phyloP scores from a whole-genome alignment of 2,797 vertebrate species.

The Paguma larvata region DNA sequence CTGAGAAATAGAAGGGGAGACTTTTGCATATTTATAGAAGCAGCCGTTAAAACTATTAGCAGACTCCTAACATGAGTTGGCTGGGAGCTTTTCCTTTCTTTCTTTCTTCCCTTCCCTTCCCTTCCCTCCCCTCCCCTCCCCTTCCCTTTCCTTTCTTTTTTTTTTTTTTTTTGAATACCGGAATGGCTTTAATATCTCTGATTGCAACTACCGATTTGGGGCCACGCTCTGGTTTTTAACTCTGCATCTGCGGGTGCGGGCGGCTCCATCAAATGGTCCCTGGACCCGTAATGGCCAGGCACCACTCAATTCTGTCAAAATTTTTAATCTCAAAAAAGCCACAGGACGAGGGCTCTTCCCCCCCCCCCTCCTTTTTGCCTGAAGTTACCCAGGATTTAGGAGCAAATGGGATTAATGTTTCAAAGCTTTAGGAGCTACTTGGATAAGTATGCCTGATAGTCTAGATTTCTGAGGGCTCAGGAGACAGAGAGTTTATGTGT shows the following conservation, averaged over 20 bases:
- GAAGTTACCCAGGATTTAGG: not conserved
- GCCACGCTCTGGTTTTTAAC: not conserved
- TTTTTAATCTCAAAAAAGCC: not conserved
- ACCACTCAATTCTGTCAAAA: not conserved
- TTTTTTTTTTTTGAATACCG: not conserved
- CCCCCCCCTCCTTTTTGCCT: not conserved
- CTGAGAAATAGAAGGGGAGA: not conserved
- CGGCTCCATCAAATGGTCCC: not conserved
- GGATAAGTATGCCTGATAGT: conserved; percentile 50
- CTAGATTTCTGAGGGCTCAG: conserved; percentile 16
- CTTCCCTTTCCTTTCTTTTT: no score
- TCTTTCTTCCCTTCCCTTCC: no score
- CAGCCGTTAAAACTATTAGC: not conserved
- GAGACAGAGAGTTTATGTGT: conserved; percentile 32
- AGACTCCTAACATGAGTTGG: not conserved
- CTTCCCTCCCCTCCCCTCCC: no score
- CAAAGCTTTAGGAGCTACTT: conserved; percentile 60
- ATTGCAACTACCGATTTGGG: not conserved
- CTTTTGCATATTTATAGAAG: not conserved
- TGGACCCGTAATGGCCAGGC: not conserved
- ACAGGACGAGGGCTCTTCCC: not conserved
- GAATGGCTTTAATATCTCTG: conserved; percentile 1
- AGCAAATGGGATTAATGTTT: conserved; percentile 56
- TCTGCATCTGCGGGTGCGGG: not conserved
- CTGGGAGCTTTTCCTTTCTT: not conserved